Conservation (phyloP, 1,140 invertebrate species). For the Diorhabda carinulata region DNA sequence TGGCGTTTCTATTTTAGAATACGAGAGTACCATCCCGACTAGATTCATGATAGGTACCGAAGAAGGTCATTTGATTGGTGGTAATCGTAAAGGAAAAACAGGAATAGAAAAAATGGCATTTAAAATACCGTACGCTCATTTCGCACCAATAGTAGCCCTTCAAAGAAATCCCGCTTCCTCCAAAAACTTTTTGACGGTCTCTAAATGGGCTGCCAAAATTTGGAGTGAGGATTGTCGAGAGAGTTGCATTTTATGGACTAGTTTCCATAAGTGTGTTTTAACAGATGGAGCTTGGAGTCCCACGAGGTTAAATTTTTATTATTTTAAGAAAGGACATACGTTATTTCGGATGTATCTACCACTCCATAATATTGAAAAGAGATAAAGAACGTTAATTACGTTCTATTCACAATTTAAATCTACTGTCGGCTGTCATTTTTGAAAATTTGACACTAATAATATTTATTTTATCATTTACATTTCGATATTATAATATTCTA, state of each 20-base stretch:
- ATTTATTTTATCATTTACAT: no score
- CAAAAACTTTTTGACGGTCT: constrained; percentile 88
- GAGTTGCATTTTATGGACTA: constrained; percentile 87
- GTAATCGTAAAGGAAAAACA: constrained; percentile 75
- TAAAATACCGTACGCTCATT: constrained; percentile 71
- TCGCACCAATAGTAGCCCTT: constrained; percentile 79
- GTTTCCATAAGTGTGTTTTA: constrained; percentile 67
- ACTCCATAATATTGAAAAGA: no score
- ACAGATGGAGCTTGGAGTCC: constrained; percentile 88
- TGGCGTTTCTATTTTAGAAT: constrained; percentile 80
- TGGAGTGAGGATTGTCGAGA: constrained; percentile 92
- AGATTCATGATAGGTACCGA: constrained; percentile 76
- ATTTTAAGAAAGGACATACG: no score
- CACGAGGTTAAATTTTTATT: constrained; percentile 53
- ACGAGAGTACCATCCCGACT: constrained; percentile 86
- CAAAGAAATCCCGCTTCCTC: constrained; percentile 85
- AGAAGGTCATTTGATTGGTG: constrained; percentile 74
- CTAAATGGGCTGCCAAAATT: constrained; percentile 86
- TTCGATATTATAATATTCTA: no score
- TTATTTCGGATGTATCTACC: background rate
- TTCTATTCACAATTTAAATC: no score
- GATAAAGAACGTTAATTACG: no score
- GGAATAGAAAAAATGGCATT: constrained; percentile 72
- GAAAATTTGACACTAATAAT: no score
- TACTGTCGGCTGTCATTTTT: no score